phyloP scores from a whole-genome alignment of 2,113 vertebrate species.

The Misgurnus anguillicaudatus region DNA sequence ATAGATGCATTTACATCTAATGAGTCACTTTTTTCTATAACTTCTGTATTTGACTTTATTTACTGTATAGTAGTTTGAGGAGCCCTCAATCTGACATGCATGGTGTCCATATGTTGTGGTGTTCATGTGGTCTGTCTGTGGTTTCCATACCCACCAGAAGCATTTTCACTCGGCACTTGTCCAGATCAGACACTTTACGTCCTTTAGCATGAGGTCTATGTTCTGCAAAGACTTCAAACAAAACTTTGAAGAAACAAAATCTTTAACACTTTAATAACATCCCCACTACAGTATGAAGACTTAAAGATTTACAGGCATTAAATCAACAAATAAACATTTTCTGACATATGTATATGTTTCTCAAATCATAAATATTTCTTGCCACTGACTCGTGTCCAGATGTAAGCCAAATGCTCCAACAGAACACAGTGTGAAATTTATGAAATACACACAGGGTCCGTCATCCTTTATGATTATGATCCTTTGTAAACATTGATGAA shows the following conservation, averaged over 20 bases:
- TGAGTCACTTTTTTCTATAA: neutral
- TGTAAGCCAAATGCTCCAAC: neutral
- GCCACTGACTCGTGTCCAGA: neutral
- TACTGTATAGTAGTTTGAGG: slow-evolving; percentile 82
- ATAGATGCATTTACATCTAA: no score
- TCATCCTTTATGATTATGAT: no score
- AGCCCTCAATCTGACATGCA: slow-evolving; percentile 81
- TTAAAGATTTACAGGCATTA: slow-evolving; percentile 12
- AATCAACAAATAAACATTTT: neutral
- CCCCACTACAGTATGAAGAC: neutral
- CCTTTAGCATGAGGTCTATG: slow-evolving; percentile 85
- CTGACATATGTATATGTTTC: neutral
- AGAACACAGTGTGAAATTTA: neutral
- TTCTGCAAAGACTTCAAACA: slow-evolving; percentile 73
- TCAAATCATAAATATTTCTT: neutral
- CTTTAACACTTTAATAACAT: neutral
- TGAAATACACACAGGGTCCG: no score
- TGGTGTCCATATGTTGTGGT: slow-evolving; percentile 84
- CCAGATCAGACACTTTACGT: slow-evolving; percentile 84
- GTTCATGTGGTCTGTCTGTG: slow-evolving; percentile 82
- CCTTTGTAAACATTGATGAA: no score
- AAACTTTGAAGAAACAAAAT: no score
- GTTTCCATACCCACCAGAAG: slow-evolving; percentile 74
- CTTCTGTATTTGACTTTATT: slow-evolving; percentile 54
- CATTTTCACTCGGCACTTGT: slow-evolving; percentile 79